Conservation (phyloP, 2,797 vertebrate species). For the Alca torda region DNA sequence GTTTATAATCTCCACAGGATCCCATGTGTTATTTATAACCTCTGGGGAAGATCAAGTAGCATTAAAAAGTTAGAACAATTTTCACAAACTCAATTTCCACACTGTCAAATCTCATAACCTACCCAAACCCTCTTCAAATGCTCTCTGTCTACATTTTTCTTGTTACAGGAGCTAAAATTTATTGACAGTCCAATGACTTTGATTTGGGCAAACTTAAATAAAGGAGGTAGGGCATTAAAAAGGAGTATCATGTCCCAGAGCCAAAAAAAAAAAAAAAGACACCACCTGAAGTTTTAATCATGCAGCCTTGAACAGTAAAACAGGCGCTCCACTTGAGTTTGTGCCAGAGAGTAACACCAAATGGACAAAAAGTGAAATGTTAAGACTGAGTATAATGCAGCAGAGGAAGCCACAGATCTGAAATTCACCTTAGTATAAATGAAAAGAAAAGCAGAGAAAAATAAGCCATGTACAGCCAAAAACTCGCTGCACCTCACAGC, state of each 20-base stretch:
- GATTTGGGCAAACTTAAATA: background rate
- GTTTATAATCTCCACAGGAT: background rate
- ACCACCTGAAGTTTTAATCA: background rate
- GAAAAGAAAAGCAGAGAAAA: constrained; percentile 8
- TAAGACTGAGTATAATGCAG: background rate
- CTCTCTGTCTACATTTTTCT: background rate
- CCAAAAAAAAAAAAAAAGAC: background rate
- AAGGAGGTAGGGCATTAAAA: background rate
- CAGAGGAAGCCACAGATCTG: background rate
- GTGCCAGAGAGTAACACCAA: background rate
- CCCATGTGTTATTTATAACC: background rate
- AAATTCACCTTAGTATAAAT: background rate
- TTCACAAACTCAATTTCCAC: background rate
- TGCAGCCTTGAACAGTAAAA: background rate
- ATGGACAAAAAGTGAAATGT: background rate
- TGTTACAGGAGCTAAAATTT: background rate
- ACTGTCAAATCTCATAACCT: background rate
- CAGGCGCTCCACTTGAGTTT: background rate
- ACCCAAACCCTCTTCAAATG: background rate
- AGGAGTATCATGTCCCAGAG: background rate
- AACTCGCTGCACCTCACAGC: constrained; percentile 5
- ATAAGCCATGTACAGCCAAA: background rate
- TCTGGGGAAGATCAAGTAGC: background rate
- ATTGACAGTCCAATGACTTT: background rate
- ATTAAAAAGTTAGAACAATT: background rate